Evolutionary conservation across 2,888 invertebrate species (phyloP), one percentile per base, ranked within the genome.

Genomic region (Arctia plantaginis): DNA sequence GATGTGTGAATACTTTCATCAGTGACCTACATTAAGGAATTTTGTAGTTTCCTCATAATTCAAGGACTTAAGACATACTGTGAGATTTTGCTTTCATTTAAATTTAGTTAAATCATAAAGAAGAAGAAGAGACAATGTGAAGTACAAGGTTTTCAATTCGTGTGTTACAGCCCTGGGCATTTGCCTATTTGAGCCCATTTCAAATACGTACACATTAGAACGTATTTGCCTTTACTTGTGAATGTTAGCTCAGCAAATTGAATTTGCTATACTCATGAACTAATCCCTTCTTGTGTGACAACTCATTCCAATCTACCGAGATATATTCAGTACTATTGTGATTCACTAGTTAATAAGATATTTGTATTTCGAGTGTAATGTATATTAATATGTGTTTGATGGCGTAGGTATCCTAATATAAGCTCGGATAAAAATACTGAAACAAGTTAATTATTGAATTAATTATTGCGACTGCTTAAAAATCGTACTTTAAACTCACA

Each of bases 191-290:
- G 27, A 15, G 59, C 59, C 59, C 23, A 55, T 23, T n/a, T 55
- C 51, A 55, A 55, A 55, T n/a, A n/a, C 51, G 51, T 12, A 55
- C 51, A 55, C 51, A 55, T 55, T 55, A 55, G n/a, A 59, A 59
- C 15, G 59, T 59, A 59, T 59, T 59, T 59, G 15, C 59, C 15
- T 27, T 13, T 27, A 59, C 27, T 27, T 15, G 59, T 59, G 27
- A 27, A 27, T 59, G 27, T 59, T 59, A 59, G 59, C 27, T 59
- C 59, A 59, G 59, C 27, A 59, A 59, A 59, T 27, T 59, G 59
- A 59, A 59, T 59, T 59, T 59, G 59, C 59, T 27, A 27, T 59
- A 59, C 59, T 65, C 30, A 65, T 65, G 65, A 23, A 23, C 35
- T 65, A 65, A 35, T 65, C 65, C 35, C 65, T 65, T 35, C 20